Base-by-base conservation (phyloP, 1,140 invertebrate species). In the Philopotamus ludificatus region DNA sequence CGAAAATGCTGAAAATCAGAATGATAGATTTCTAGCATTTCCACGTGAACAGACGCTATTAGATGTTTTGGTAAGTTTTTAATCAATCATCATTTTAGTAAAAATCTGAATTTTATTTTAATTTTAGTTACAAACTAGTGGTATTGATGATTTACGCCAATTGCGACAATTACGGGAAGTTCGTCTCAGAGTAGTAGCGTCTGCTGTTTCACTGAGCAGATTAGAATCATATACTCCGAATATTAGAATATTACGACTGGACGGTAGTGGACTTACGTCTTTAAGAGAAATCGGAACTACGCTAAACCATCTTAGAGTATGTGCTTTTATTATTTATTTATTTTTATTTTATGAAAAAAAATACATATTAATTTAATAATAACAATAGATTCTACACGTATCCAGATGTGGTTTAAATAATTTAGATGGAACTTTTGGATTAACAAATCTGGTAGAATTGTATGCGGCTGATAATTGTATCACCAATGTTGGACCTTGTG, bases 241-340 rank as follows among this genome's bases (percentile, higher is more conserved):
- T 20, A 73, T 89, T 9, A 76, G 80, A 22, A 78, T 79, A 18
- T 73, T 89, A 3, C 83, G 81, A 34, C 71, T 89, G 0, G 86
- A 87, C 64, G 87, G 87, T 21, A 88, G 87, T 67, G 81, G 83
- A 18, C 70, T 89, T 0, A 75, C 77, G 2, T 86, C 86, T 1
- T 72, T 89, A 12, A 75, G 87, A 26, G 87, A 88, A 68, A 76
- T 89, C 9, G 87, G 87, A n/a, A 87, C 82, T 66, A 82, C 82
- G 7, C 74, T 89, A 22, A 76, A 80, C 25, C 82, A 84, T 71
- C 73, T 81, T 10, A 80, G 77, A 73, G 79, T 80, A 72, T 22
- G 34, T 59, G 3, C 25, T 7, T 20, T 9, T 15, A 25, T 7
- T 51, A 47, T 47, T 7, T 7, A 47, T 8, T 8, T 39, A 7